phyloP scores from a whole-genome alignment of 37 sponge, comb jelly and placozoan genomes.

The Crambe crambe region DNA sequence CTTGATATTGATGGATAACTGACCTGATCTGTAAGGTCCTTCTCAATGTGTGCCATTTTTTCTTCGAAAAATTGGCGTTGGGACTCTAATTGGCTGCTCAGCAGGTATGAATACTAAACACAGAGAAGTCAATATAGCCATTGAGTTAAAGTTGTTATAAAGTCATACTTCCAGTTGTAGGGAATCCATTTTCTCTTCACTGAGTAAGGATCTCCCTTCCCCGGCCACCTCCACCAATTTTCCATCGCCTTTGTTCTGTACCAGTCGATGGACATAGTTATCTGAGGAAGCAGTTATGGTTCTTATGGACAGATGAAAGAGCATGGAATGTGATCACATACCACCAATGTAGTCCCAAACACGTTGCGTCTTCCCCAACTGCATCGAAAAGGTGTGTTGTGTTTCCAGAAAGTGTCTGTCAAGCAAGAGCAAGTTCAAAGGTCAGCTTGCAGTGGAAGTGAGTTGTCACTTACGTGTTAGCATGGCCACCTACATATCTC shows the following conservation, averaged over 20 bases:
- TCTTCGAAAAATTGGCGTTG: conserved; percentile 96
- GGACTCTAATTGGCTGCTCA: conserved; percentile 94
- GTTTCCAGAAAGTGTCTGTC: conserved; percentile 86
- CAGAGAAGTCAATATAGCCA: background rate
- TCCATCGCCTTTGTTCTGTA: conserved; percentile 96
- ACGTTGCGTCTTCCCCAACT: conserved; percentile 74
- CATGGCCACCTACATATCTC: conserved; percentile 87
- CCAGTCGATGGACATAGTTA: conserved; percentile 97
- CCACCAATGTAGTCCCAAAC: conserved; percentile 99
- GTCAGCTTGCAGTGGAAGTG: background rate
- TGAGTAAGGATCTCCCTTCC: background rate
- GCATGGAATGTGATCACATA: background rate
- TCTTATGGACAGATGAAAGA: background rate
- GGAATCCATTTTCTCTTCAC: conserved; percentile 87
- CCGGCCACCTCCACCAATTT: conserved; percentile 92
- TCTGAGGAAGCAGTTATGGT: conserved; percentile 39
- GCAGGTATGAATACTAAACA: conserved; percentile 88
- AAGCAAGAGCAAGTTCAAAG: background rate
- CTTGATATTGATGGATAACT: background rate
- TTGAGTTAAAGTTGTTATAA: background rate
- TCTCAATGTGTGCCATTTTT: conserved; percentile 77
- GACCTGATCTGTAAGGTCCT: conserved; percentile 78
- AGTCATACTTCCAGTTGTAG: conserved; percentile 78
- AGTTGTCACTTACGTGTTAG: conserved; percentile 53
- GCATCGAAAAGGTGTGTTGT: conserved; percentile 95